Conservation (phyloP, 1,140 invertebrate species). For the Portunus trituberculatus region DNA sequence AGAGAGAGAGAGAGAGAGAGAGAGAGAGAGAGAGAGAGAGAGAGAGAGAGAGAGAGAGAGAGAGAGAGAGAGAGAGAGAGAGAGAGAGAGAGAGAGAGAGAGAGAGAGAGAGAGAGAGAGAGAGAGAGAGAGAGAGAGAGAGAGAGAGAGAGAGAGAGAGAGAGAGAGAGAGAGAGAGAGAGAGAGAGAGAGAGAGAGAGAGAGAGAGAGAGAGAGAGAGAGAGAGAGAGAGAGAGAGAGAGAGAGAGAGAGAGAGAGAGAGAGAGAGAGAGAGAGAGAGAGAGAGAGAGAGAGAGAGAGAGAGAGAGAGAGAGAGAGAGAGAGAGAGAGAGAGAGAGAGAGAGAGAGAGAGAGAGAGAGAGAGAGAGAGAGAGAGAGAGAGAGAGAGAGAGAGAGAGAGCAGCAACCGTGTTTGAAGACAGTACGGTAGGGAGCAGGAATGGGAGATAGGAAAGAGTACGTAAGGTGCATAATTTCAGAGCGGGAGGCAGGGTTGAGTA, state of each 20-base stretch:
- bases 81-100: neutral
- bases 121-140: neutral
- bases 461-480: neutral
- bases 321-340: neutral
- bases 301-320: neutral
- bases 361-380: neutral
- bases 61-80: neutral
- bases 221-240: neutral
- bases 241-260: neutral
- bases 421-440: neutral
- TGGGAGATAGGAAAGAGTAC: neutral
- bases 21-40: slow-evolving; percentile 11
- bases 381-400: slow-evolving; percentile 11
- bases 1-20: neutral
- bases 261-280: neutral
- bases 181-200: neutral
- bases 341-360: neutral
- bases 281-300: neutral
- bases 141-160: neutral
- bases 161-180: slow-evolving; percentile 11
- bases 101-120: neutral
- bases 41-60: neutral
- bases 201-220: neutral
- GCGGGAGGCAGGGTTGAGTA: neutral
- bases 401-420: neutral